Conservation (phyloP, 2,797 vertebrate species). For the Mormyrops attenuatus region DNA sequence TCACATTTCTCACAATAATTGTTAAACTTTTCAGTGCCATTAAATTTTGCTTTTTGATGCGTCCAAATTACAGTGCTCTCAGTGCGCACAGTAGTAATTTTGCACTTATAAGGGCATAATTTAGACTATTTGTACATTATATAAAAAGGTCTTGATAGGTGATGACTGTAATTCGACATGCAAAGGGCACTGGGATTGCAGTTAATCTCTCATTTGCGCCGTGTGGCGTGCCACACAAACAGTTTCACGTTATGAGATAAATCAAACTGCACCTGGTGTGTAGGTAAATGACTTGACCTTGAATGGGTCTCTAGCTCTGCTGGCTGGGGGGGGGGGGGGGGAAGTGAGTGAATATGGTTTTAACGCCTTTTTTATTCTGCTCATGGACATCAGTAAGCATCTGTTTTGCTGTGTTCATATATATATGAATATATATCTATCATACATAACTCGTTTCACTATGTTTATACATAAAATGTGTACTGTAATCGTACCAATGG, state of each 20-base stretch:
- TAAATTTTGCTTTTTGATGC: not conserved
- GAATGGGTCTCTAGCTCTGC: not conserved
- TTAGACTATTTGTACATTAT: not conserved
- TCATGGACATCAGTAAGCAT: not conserved
- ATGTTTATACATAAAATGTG: not conserved
- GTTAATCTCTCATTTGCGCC: not conserved
- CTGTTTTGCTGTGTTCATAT: not conserved
- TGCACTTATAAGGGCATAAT: not conserved
- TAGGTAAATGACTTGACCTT: not conserved
- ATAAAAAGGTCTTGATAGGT: not conserved
- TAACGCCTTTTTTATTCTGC: not conserved
- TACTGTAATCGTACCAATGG: not conserved
- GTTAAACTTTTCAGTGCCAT: not conserved
- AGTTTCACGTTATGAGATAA: not conserved
- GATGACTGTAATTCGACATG: not conserved
- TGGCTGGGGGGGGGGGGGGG: not conserved
- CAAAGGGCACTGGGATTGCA: not conserved
- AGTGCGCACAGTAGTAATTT: not conserved
- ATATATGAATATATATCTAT: not conserved
- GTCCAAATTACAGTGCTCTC: not conserved
- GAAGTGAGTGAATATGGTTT: not conserved
- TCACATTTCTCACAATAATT: not conserved
- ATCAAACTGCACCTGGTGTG: not conserved
- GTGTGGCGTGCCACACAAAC: not conserved
- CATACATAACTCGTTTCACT: not conserved